These are phyloP conservation scores for Notechis scutatus DNA, from an alignment of 2,113 vertebrate genomes.

Conservation along the genomic window DNA sequence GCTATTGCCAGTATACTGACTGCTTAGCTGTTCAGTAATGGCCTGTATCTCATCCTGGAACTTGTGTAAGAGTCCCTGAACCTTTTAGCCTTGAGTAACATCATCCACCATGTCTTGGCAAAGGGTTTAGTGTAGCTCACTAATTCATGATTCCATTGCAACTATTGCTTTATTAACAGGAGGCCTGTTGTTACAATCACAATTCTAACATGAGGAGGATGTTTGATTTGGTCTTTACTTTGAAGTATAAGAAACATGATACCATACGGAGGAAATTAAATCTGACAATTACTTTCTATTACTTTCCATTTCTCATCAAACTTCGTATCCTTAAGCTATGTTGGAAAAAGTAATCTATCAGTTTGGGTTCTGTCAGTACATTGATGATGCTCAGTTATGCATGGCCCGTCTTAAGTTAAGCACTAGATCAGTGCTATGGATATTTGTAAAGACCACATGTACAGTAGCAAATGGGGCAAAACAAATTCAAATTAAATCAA, in stretches of 20 bases:
- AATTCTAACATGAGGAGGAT: neutral
- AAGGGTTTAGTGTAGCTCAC: neutral
- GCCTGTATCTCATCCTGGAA: neutral
- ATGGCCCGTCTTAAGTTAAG: neutral
- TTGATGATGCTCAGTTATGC: neutral
- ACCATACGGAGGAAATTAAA: neutral
- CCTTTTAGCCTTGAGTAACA: neutral
- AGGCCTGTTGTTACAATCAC: neutral
- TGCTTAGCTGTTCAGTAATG: neutral
- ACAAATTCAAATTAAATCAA: too few relatives aligned
- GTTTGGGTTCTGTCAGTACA: neutral
- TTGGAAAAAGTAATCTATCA: neutral
- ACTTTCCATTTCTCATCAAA: neutral
- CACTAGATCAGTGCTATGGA: neutral
- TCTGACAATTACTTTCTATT: neutral
- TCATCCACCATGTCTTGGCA: neutral
- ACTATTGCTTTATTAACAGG: neutral
- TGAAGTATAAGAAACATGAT: neutral
- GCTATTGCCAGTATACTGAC: neutral
- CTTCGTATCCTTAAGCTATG: neutral
- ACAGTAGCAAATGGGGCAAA: too few relatives aligned
- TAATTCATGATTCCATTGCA: neutral
- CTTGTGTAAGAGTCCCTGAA: neutral
- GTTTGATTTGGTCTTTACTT: neutral
- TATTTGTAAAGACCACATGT: neutral